Evolutionary conservation across 2,797 vertebrate genomes (phyloP).

Genomic region (Melopsittacus undulatus): DNA sequence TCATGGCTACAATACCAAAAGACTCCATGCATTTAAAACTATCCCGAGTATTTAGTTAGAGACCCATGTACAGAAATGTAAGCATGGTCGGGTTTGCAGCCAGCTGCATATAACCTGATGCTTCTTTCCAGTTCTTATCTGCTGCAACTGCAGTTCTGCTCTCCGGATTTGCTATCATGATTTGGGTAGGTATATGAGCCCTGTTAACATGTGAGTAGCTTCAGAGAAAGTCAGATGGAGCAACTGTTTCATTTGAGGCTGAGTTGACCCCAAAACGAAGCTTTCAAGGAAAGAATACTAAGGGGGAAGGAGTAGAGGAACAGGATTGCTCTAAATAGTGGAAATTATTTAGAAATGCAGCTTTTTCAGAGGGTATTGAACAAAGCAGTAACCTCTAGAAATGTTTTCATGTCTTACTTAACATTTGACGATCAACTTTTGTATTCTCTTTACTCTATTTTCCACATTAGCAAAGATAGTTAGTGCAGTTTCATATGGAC

Average conservation of each 20-base stretch:
- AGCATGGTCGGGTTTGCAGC: background rate
- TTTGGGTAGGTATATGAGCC: background rate
- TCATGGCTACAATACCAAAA: background rate
- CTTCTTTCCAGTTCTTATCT: background rate
- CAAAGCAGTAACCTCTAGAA: background rate
- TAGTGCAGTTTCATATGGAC: background rate
- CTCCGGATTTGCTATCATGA: accelerated
- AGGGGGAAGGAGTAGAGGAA: background rate
- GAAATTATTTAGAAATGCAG: background rate
- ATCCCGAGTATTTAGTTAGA: background rate
- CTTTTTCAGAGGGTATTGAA: background rate
- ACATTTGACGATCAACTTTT: background rate
- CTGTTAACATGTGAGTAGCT: accelerated
- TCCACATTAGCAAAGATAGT: background rate
- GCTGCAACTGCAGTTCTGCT: background rate
- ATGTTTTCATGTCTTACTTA: background rate
- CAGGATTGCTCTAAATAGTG: background rate
- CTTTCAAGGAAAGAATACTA: background rate
- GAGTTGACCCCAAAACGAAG: background rate
- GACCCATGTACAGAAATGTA: accelerated
- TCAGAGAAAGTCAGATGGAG: background rate
- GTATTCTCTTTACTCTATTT: background rate
- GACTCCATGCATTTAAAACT: background rate
- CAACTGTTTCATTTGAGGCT: background rate
- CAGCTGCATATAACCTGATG: background rate